Percentiles rank a stretch among this genome's conserved stretches.
Evolutionary conservation across 1,140 invertebrate species (phyloP).

Genomic region (Microplitis mediator): DNA sequence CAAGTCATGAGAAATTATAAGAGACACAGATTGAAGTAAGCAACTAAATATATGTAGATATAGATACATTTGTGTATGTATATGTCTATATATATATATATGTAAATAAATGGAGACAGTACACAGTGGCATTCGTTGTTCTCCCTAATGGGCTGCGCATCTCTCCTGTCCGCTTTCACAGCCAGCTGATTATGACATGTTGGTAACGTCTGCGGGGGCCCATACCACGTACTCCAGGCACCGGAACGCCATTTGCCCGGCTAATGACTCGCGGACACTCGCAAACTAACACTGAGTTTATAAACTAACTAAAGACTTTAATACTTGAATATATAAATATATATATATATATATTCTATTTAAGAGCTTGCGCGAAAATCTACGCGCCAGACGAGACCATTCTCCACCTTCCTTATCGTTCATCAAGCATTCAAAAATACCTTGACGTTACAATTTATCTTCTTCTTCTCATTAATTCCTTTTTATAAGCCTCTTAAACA

Average conservation of each 20-base stretch:
- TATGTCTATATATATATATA: slow-evolving; percentile 19
- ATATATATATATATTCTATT: slow-evolving; percentile 12
- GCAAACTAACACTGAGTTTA: slow-evolving; percentile 13
- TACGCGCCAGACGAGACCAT: slow-evolving; percentile 4
- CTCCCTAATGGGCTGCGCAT: slow-evolving; percentile 56
- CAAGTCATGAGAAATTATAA: neutral
- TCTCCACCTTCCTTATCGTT: slow-evolving; percentile 16
- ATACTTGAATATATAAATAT: too few relatives aligned
- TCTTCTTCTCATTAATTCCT: neutral
- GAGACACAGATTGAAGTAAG: neutral
- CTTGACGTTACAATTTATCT: neutral
- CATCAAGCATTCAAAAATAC: slow-evolving; percentile 3
- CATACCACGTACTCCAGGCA: slow-evolving; percentile 55
- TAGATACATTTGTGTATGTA: neutral
- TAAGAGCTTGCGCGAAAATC: slow-evolving; percentile 8
- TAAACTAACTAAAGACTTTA: too few relatives aligned
- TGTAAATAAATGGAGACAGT: slow-evolving; percentile 1
- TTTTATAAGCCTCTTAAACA: neutral
- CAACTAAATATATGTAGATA: neutral
- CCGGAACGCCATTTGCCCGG: slow-evolving; percentile 58
- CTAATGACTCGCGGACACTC: slow-evolving; percentile 60
- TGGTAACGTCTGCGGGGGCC: slow-evolving; percentile 50
- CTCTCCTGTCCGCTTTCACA: slow-evolving; percentile 58
- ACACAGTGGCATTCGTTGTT: slow-evolving; percentile 55
- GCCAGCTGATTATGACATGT: slow-evolving; percentile 62